Evolutionary conservation across 35 echinoderm and acorn worm genomes (phyloP).

Genomic region (Strongylocentrotus purpuratus): DNA sequence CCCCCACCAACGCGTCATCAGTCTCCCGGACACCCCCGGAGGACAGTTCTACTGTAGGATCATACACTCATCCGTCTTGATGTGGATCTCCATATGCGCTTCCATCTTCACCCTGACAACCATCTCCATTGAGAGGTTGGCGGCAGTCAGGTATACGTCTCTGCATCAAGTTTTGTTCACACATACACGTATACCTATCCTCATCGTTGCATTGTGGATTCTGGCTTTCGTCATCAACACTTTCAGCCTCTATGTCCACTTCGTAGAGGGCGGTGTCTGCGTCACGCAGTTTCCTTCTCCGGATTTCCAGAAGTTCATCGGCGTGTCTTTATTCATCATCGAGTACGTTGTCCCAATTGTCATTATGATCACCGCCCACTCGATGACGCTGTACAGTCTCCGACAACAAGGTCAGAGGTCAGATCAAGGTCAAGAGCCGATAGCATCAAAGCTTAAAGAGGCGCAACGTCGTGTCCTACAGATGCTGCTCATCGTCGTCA

Average conservation of each 20-base stretch:
- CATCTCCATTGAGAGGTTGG: conserved; percentile 83
- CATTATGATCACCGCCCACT: conserved; percentile 61
- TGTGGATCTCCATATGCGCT: conserved; percentile 83
- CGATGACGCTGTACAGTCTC: conserved; percentile 19
- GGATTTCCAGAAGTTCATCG: conserved; percentile 59
- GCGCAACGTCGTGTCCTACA: conserved; percentile 42
- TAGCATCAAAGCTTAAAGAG: background rate
- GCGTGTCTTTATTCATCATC: conserved; percentile 64
- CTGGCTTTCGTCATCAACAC: conserved; percentile 62
- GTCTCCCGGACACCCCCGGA: background rate
- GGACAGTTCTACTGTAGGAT: conserved; percentile 85
- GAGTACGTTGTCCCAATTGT: conserved; percentile 84
- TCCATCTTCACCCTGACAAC: conserved; percentile 82
- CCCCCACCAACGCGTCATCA: conserved; percentile 21
- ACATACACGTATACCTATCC: conserved; percentile 37
- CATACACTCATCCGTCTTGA: conserved; percentile 63
- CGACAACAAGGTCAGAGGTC: conserved; percentile 48
- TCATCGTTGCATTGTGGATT: conserved; percentile 62
- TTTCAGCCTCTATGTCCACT: conserved; percentile 60
- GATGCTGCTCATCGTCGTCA: conserved; percentile 70
- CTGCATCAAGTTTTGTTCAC: conserved; percentile 68
- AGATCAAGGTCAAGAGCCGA: background rate
- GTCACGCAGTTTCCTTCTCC: conserved; percentile 54
- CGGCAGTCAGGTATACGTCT: conserved; percentile 77
- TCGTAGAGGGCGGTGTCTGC: conserved; percentile 45